Conservation (phyloP, 2,888 invertebrate species). For the Xylota sylvarum region DNA sequence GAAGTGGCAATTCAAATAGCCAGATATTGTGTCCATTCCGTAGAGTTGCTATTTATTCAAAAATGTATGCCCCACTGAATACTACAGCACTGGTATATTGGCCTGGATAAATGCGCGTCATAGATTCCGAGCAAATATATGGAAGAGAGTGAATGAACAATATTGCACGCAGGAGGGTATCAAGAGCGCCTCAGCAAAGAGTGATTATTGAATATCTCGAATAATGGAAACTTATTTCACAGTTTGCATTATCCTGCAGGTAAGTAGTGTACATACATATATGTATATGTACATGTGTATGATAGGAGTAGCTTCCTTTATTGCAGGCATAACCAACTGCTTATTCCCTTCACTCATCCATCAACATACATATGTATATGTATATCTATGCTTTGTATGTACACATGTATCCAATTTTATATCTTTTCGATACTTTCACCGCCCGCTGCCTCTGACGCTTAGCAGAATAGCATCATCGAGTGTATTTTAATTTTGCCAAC, state of each 20-base stretch:
- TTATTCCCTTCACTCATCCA: slow-evolving; percentile 18
- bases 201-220: slow-evolving; percentile 57
- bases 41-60: slow-evolving; percentile 31
- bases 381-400: background rate
- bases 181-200: slow-evolving; percentile 26
- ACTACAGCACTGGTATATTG: background rate
- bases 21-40: slow-evolving; percentile 32
- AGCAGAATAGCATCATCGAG: slow-evolving; percentile 45
- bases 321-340: slow-evolving; percentile 6
- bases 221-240: slow-evolving; percentile 69
- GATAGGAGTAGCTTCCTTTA: background rate
- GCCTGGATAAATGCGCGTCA: slow-evolving; percentile 16
- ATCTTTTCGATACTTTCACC: slow-evolving; percentile 12
- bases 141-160: slow-evolving; percentile 18
- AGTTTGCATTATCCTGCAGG: slow-evolving; percentile 60
- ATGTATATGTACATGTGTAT: too few species aligned
- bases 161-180: slow-evolving; percentile 23
- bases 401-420: slow-evolving; percentile 5
- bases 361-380: too few species aligned
- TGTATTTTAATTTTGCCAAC: slow-evolving; percentile 67
- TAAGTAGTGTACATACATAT: background rate
- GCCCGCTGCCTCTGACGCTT: slow-evolving; percentile 1
- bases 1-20: slow-evolving; percentile 35
- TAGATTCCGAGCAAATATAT: slow-evolving; percentile 10
- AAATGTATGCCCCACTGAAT: slow-evolving; percentile 3